Evolutionary conservation across 2,888 invertebrate genomes (phyloP).

Genomic region (Digitonthophagus gazella): DNA sequence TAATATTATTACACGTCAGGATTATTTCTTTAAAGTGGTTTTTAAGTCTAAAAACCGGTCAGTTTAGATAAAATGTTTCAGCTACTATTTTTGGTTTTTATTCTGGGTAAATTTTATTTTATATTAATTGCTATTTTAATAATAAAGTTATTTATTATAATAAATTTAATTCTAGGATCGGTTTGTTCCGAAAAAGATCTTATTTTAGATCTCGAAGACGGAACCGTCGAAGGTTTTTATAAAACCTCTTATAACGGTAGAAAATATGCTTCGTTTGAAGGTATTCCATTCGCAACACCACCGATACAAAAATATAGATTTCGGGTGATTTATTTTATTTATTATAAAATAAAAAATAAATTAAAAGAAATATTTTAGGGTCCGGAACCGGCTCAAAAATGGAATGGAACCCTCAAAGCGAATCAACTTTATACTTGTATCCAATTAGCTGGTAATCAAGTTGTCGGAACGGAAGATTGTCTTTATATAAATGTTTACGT

Average conservation of each 20-base stretch:
- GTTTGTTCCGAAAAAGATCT: conserved; percentile 20
- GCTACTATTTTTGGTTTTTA: background rate
- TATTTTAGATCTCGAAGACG: conserved; percentile 16
- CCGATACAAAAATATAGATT: conserved; percentile 24
- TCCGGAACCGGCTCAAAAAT: conserved; percentile 38
- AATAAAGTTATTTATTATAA: background rate
- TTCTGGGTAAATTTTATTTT: background rate
- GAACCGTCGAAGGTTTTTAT: conserved; percentile 19
- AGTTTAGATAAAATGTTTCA: background rate
- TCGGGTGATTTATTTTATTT: conserved; percentile 11
- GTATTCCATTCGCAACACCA: conserved; percentile 26
- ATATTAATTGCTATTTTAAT: background rate
- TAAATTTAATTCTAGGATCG: background rate
- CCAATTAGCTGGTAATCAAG: conserved; percentile 22
- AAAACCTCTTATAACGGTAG: conserved; percentile 21
- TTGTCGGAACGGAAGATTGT: conserved; percentile 65
- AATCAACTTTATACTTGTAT: conserved; percentile 39
- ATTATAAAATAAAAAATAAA: background rate
- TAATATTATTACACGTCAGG: too few relatives aligned
- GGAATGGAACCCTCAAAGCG: conserved; percentile 38
- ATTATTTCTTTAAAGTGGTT: too few relatives aligned
- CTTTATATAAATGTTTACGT: conserved; percentile 63
- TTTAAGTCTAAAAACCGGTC: background rate
- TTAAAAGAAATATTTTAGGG: conserved; percentile 30
- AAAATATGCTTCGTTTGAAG: conserved; percentile 24